Evolutionary conservation across 2,113 vertebrate genomes (phyloP), one percentile per base, ranked within the genome.

Genomic region (Gavialis gangeticus): DNA sequence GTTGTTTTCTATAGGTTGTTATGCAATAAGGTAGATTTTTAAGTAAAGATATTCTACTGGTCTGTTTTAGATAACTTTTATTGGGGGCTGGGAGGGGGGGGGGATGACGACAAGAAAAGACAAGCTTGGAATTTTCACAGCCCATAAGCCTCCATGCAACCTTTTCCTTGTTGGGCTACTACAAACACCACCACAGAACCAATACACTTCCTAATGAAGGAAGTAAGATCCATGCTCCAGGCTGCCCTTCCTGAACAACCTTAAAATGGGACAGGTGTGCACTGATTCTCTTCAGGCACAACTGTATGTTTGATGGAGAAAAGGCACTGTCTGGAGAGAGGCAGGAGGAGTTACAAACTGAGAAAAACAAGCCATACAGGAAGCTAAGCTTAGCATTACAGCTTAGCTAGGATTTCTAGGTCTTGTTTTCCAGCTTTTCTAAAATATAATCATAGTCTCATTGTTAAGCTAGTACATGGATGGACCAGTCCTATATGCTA

Each of bases 391-490:
- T 82, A 82, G 55, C 34, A 69, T 24, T 77, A 79, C 0, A 4
- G 84, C 90, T 95, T 86, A 94, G 96, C 55, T 90, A 46, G 46
- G 46, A 46, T 46, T 46, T 46, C 46, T 46, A 46, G 46, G 46
- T 46, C 46, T 46, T 84, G 81, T 96, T 85, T 84, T 91, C 90
- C 82, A 75, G 75, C 87, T 94, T 87, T 69, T 34, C 30, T 71
- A 22, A 83, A 82, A 95, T 82, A 67, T 57, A 87, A 34, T 16
- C 21, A 63, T 75, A 0, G 3, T 75, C 88, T 37, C 19, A 37
- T 37, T 95, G 84, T 75, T 93, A 89, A 94, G 91, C 16, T 24
- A 94, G 79, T 85, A 73, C 94, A 55, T 27, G 79, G 73, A 87
- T 79, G 37, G 21, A 24, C 7, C 3, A 4, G 59, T 6, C 21